phyloP scores from a whole-genome alignment of 2,797 vertebrate genomes.

The Pseudochirops cupreus region DNA sequence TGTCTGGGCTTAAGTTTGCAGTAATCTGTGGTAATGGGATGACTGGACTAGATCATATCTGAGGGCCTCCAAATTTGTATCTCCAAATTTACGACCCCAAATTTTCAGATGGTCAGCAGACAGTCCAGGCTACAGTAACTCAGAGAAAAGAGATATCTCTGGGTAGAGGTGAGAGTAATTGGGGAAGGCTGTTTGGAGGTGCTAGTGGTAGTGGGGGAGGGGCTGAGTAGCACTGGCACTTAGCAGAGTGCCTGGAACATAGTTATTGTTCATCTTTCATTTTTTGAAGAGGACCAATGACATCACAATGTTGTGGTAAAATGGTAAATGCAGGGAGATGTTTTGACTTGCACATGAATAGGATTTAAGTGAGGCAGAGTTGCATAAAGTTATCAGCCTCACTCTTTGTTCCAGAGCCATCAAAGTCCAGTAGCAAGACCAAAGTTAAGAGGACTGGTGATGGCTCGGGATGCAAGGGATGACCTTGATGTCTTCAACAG shows the following conservation, averaged over 20 bases:
- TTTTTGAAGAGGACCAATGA: neutral
- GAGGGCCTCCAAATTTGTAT: neutral
- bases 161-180: too few species aligned
- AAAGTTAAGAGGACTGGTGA: neutral
- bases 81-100: neutral
- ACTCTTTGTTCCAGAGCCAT: neutral
- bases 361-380: neutral
- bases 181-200: neutral
- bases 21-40: neutral
- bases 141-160: neutral
- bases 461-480: neutral
- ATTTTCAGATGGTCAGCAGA: neutral
- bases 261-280: neutral
- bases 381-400: neutral
- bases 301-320: neutral
- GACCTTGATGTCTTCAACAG: neutral
- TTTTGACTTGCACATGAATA: neutral
- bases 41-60: neutral
- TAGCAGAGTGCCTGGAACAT: neutral
- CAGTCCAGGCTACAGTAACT: too few species aligned
- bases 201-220: neutral
- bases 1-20: neutral
- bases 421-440: neutral
- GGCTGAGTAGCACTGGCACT: neutral
- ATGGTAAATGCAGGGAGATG: neutral